Conservation (phyloP, 1,140 invertebrate species). For the Pantala flavescens region DNA sequence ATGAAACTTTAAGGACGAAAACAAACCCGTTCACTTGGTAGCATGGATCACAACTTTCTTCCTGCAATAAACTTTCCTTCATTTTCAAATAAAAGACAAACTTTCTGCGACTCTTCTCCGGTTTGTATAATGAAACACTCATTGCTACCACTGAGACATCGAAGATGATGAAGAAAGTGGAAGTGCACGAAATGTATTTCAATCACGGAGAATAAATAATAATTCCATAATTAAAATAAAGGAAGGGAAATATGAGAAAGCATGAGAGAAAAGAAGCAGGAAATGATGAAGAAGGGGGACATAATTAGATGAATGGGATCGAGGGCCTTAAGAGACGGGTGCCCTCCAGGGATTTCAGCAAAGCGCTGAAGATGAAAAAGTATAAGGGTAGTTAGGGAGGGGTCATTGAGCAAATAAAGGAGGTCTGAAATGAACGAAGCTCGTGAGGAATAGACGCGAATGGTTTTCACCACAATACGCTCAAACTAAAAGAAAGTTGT, state of each 20-base stretch:
- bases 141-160: too few relatives aligned
- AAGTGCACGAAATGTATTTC: too few relatives aligned
- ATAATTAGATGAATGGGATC: constrained; percentile 6
- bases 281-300: background rate
- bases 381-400: background rate
- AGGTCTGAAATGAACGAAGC: background rate
- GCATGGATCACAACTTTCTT: too few relatives aligned
- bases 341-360: background rate
- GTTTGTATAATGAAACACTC: too few relatives aligned
- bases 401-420: background rate
- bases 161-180: too few relatives aligned
- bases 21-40: too few relatives aligned
- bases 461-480: too few relatives aligned
- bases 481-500: too few relatives aligned
- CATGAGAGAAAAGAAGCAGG: background rate
- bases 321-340: background rate
- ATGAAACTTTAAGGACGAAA: too few relatives aligned
- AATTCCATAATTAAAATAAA: background rate
- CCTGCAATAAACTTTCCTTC: too few relatives aligned
- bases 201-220: background rate
- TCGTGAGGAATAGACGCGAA: background rate
- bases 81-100: too few relatives aligned
- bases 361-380: background rate
- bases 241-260: background rate
- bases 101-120: too few relatives aligned